Evolutionary conservation across 1,140 invertebrate species (phyloP), one percentile per base, ranked within the genome.

Genomic region (Diprion similis): DNA sequence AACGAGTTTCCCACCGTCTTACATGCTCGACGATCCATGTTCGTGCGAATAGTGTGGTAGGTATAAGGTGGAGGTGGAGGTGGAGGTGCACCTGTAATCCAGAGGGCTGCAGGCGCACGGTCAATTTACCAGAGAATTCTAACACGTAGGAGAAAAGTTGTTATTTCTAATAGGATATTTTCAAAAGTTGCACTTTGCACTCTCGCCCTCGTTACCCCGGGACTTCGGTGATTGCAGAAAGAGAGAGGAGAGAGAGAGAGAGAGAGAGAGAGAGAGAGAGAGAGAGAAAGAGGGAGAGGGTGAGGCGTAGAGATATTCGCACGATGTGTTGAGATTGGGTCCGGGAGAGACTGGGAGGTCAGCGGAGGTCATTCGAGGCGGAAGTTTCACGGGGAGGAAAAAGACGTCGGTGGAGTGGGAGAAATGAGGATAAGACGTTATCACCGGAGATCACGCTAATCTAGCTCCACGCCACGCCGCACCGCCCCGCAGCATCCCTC

Each of bases 361-460:
- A 59, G 51, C 51, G 51, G 51, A 59, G 51, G 51, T 68, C 71
- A 70, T 59, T 64, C 48, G 68, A 77, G 74, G 75, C 76, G 75
- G 75, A 75, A 75, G 67, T 70, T 51, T 46, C 46, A 67, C 18
- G 68, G 65, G 13, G 47, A 67, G 18, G 11, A 72, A 66, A 45
- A 67, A 46, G 69, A 6, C 24, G 24, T 37, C 46, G 68, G 59
- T 10, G 3, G 24, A n/a, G 24, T 8, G 18, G 24, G 0, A 6
- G 13, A 15, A 46, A 67, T 66, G 69, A 47, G 48, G 67, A 37
- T 19, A 19, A 64, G 66, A 19, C 17, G 19, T 8, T 85, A 87
- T 87, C 85, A 84, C 81, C 80, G 78, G 81, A 86, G 85, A 87
- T 87, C 85, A 87, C 84, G 84, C 85, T 87, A 87, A 87, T 87